These are phyloP conservation scores for Lepisosteus osseus DNA, from an alignment of 2,113 vertebrate genomes.

Conservation along the genomic window DNA sequence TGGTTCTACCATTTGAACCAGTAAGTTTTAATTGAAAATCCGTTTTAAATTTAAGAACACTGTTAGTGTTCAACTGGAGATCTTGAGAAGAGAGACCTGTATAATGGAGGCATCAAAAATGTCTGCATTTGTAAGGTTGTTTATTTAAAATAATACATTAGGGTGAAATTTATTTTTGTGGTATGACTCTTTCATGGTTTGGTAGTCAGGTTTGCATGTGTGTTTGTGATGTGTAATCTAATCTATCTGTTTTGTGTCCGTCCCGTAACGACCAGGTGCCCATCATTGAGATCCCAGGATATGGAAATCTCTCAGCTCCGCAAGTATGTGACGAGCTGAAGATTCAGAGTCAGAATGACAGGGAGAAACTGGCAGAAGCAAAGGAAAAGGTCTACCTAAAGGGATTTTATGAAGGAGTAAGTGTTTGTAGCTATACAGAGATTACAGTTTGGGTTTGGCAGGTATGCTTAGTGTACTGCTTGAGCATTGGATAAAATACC, in stretches of 20 bases:
- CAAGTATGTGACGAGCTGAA: constrained; percentile 87
- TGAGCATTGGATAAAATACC: too few relatives aligned
- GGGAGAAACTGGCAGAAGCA: constrained; percentile 90
- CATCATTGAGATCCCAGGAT: constrained; percentile 89
- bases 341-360: constrained; percentile 97
- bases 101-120: background rate
- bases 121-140: background rate
- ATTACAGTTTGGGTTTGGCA: too few relatives aligned
- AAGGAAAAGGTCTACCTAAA: constrained; percentile 92
- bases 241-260: too few relatives aligned
- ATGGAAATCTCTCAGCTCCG: constrained; percentile 85
- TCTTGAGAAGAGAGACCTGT: background rate
- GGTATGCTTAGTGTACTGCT: too few relatives aligned
- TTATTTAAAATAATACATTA: background rate
- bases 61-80: too few relatives aligned
- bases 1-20: constrained; percentile 93
- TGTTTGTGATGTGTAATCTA: background rate
- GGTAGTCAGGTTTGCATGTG: background rate
- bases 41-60: too few relatives aligned
- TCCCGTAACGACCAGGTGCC: constrained; percentile 68
- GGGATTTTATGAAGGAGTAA: constrained; percentile 96
- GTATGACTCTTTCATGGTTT: background rate
- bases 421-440: constrained; percentile 32
- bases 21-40: constrained; percentile 58
- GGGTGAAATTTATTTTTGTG: background rate